phyloP scores from a whole-genome alignment of 2,113 vertebrate species.

The Apodemus speciosus region DNA sequence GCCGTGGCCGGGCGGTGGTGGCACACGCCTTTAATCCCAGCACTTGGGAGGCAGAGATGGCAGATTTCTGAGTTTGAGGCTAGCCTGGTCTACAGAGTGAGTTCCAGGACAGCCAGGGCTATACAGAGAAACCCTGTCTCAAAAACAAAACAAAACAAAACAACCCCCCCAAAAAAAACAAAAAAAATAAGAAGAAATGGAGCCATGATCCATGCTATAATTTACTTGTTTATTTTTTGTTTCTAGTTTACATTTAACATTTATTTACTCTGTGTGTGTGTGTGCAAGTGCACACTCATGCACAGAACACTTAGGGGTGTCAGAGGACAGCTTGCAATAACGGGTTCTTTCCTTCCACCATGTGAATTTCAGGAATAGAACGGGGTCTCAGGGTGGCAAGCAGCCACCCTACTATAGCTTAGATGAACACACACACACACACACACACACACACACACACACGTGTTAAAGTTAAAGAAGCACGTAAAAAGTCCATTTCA shows the following conservation, averaged over 20 bases:
- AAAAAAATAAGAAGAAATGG: too few relatives aligned
- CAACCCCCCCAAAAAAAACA: too few relatives aligned
- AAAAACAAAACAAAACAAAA: too few relatives aligned
- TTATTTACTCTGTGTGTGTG: neutral
- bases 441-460: too few relatives aligned
- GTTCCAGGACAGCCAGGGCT: too few relatives aligned
- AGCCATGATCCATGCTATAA: neutral
- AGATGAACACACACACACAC: neutral
- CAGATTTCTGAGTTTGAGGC: too few relatives aligned
- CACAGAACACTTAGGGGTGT: neutral
- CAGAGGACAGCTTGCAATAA: neutral
- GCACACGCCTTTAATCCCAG: too few relatives aligned
- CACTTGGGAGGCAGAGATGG: too few relatives aligned
- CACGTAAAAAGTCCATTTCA: neutral
- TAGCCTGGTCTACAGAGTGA: too few relatives aligned
- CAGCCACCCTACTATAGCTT: neutral
- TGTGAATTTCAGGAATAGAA: neutral
- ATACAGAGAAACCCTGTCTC: too few relatives aligned
- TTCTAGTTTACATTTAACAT: neutral
- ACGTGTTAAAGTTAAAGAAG: constrained; percentile 12
- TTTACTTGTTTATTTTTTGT: neutral
- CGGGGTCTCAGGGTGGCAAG: neutral
- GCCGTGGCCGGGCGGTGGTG: too few relatives aligned
- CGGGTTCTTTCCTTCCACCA: neutral
- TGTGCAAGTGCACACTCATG: neutral